Evolutionary conservation across 2,113 vertebrate species (phyloP), one percentile per base, ranked within the genome.

Genomic region (Urocolius indicus): DNA sequence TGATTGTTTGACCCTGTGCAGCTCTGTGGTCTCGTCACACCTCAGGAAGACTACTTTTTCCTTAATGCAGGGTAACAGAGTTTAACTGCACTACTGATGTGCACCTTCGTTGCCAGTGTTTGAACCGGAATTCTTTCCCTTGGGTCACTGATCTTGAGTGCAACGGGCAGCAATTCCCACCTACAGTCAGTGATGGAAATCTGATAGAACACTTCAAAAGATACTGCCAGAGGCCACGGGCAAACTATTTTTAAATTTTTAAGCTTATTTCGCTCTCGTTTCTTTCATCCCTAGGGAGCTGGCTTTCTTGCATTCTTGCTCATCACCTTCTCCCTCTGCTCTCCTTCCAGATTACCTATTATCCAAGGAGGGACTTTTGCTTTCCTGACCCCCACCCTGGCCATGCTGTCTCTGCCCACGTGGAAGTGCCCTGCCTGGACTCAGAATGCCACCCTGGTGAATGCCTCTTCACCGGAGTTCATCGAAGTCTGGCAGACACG

Each of bases 361-460:
- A 98, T 99, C 68, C 99, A 99, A 96, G 99, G 99, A 85, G 99
- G 99, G 15, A 99, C 99, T 1, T 99, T 99, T 94, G 97, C 98
- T 4, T 98, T 99, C 57, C 68, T 99, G 93, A 98, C 98, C 3
- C 99, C 99, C 6, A 99, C 98, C 67, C 96, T 99, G 96, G 98
- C 99, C 29, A 98, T 99, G 98, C 97, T 99, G 48, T 99, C 99
- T 75, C 99, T 99, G 88, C 99, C 99, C 3, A 83, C 95, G n/a
- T 99, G 99, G 99, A 98, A 95, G 5, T 99, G 99, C 93, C 99
- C 99, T 9, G 97, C 97, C n/a, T 99, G 99, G 99, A 99, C 99
- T 0, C 97, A 98, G 84, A 99, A 99, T 1, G 98, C 98, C 88
- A 99, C 95, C 46, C 91, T 98, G 69, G 99, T 99, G 91, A 99